These are phyloP conservation scores for Acridotheres tristis DNA, from an alignment of 2,797 vertebrate genomes.

Conservation along the genomic window DNA sequence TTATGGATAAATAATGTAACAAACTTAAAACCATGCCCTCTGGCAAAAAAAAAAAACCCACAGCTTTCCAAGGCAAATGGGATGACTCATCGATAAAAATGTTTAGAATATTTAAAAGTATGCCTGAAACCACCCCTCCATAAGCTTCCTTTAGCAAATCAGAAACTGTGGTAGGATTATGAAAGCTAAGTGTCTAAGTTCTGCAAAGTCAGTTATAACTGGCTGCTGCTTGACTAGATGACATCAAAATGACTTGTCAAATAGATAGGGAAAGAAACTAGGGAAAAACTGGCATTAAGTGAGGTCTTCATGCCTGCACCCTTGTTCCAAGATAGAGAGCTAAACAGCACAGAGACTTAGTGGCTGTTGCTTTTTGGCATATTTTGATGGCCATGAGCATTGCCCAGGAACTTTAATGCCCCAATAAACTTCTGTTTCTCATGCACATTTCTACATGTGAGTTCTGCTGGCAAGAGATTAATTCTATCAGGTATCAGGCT, in stretches of 20 bases:
- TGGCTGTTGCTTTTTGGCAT: not conserved
- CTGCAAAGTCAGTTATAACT: not conserved
- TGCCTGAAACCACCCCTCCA: not conserved
- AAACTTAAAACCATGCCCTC: conserved; percentile 39
- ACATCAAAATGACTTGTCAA: not conserved
- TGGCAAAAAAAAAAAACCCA: not conserved
- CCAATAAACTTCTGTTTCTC: not conserved
- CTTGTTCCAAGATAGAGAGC: not conserved
- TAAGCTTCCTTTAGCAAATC: conserved; percentile 17
- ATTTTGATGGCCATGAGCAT: not conserved
- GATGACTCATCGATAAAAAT: conserved; percentile 42
- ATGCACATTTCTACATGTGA: not conserved
- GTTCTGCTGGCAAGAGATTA: not conserved
- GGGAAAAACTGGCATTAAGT: not conserved
- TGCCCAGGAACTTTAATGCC: not conserved
- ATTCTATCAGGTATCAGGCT: not conserved
- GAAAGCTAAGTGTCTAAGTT: not conserved
- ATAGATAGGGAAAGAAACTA: not conserved
- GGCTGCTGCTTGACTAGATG: not conserved
- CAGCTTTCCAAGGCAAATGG: conserved; percentile 26
- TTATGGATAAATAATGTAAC: conserved; percentile 60
- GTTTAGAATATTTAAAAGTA: not conserved
- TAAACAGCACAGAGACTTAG: not conserved
- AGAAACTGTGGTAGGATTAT: not conserved
- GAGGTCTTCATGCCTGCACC: not conserved